Conservation (phyloP, 2,888 invertebrate species). For the Sussaba pulchella region DNA sequence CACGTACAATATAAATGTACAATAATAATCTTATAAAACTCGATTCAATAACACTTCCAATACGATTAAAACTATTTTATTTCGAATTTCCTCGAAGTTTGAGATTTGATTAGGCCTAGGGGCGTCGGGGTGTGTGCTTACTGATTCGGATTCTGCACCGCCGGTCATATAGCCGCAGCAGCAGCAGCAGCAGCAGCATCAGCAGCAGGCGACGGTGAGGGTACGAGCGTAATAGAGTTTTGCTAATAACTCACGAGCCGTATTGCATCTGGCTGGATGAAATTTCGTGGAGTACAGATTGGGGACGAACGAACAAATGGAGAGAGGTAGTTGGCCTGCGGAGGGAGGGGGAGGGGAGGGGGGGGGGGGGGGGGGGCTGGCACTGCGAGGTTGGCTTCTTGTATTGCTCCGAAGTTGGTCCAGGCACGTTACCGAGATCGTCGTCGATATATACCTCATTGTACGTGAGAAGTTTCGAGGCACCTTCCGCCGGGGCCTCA, state of each 20-base stretch:
- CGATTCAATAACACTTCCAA: conserved; percentile 37
- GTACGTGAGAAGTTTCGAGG: conserved; percentile 61
- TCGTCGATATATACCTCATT: conserved; percentile 57
- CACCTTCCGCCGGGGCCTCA: conserved; percentile 10
- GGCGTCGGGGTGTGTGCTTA: conserved; percentile 15
- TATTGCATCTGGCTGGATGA: conserved; percentile 60
- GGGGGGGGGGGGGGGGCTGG: background rate
- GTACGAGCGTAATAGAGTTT: conserved; percentile 57
- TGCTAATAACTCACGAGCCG: conserved; percentile 58
- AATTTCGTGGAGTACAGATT: conserved; percentile 54
- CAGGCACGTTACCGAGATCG: conserved; percentile 43
- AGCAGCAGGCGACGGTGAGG: background rate
- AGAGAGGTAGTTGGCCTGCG: conserved; percentile 24
- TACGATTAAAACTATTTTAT: conserved; percentile 41
- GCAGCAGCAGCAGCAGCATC: conserved; percentile 8
- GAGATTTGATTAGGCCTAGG: conserved; percentile 52
- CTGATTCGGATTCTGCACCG: conserved; percentile 55
- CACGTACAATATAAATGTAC: conserved; percentile 6
- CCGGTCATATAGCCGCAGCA: background rate
- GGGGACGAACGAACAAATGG: conserved; percentile 40
- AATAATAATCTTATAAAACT: conserved; percentile 21
- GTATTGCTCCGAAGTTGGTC: conserved; percentile 50
- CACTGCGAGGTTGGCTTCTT: conserved; percentile 39
- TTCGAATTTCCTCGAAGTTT: conserved; percentile 34
- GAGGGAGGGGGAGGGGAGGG: too few species aligned